Conservation (phyloP, 2,797 vertebrate species). For the Choloepus didactylus region DNA sequence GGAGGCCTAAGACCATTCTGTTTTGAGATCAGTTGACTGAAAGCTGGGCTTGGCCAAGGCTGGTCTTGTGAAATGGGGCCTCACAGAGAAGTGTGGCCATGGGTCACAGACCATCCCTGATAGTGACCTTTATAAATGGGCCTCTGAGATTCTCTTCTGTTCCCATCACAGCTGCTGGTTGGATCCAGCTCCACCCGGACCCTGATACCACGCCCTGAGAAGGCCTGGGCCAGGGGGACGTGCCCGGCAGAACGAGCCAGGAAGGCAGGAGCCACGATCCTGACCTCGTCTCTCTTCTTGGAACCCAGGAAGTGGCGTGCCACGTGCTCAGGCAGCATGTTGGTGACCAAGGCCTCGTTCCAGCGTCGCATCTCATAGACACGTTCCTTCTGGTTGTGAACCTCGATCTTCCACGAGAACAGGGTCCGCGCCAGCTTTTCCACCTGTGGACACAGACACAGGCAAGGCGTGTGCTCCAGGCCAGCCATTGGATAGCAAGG, state of each 20-base stretch:
- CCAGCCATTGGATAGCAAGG: not conserved
- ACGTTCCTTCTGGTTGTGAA: slow-evolving; percentile 96
- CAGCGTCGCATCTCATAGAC: slow-evolving; percentile 97
- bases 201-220: not conserved
- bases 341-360: slow-evolving; percentile 97
- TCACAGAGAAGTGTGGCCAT: not conserved
- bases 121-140: not conserved
- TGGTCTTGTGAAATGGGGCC: not conserved
- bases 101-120: accelerated
- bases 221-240: not conserved
- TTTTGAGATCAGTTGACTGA: not conserved
- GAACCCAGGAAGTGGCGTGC: slow-evolving; percentile 96
- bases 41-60: not conserved
- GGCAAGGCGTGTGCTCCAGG: not conserved
- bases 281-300: slow-evolving; percentile 96
- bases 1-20: not conserved
- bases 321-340: slow-evolving; percentile 95
- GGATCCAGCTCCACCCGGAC: not conserved
- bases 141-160: no score
- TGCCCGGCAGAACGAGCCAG: not conserved
- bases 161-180: not conserved
- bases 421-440: slow-evolving; percentile 94
- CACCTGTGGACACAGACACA: slow-evolving; percentile 87
- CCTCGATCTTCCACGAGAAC: slow-evolving; percentile 96
- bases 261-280: not conserved